Evolutionary conservation across 2,113 vertebrate species (phyloP).

Genomic region (Seriola rivoliana): DNA sequence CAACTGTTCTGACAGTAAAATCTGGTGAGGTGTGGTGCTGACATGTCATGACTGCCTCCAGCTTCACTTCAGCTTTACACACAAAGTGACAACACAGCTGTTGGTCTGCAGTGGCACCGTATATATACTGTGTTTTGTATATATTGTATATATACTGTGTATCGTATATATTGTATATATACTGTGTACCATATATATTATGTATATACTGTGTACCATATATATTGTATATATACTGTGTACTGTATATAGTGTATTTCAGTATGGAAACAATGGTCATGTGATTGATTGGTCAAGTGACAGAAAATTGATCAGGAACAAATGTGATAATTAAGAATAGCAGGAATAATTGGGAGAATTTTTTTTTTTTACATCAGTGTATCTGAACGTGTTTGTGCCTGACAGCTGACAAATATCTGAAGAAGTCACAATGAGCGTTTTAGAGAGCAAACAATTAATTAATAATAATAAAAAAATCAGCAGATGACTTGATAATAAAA

Average conservation of each 20-base stretch:
- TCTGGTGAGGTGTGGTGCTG: conserved; percentile 26
- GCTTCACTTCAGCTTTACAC: conserved; percentile 1
- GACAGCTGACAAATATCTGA: background rate
- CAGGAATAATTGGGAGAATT: background rate
- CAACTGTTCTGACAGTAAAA: conserved; percentile 5
- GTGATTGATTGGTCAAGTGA: background rate
- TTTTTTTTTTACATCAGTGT: background rate
- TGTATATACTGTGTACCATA: too few relatives aligned
- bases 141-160: background rate
- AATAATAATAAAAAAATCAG: too few relatives aligned
- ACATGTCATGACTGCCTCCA: conserved; percentile 11
- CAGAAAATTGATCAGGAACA: background rate
- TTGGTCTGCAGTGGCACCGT: background rate
- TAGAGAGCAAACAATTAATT: too few relatives aligned
- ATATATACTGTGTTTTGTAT: background rate
- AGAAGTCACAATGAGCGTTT: too few relatives aligned
- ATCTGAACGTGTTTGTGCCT: background rate
- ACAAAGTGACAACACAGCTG: background rate
- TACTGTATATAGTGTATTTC: background rate
- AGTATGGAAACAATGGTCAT: background rate
- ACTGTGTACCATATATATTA: too few relatives aligned
- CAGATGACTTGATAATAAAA: background rate
- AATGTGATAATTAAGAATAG: background rate
- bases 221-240: too few relatives aligned
- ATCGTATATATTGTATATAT: background rate